These are phyloP conservation scores for Chanos chanos DNA, from an alignment of 2,797 vertebrate genomes.

Conservation along the genomic window DNA sequence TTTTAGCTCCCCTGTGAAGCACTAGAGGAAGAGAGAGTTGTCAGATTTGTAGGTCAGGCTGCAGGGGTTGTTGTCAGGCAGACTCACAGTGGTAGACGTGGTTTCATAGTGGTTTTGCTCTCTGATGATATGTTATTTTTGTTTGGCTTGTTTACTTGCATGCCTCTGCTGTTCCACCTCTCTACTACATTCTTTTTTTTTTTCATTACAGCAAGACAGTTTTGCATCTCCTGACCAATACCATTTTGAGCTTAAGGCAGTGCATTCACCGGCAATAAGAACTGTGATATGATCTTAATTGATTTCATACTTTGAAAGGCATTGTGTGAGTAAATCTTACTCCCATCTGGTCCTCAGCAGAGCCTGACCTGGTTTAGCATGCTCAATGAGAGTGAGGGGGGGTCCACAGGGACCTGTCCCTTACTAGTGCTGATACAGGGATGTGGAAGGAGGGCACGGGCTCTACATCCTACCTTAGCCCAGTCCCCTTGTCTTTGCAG, in stretches of 20 bases:
- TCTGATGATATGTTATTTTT: conserved; percentile 20
- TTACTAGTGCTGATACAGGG: conserved; percentile 59
- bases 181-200: neutral
- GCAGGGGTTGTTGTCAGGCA: conserved; percentile 75
- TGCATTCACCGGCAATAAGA: conserved; percentile 20
- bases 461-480: conserved; percentile 18
- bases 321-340: conserved; percentile 53
- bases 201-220: neutral
- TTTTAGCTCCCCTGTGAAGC: conserved; percentile 65
- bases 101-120: conserved; percentile 41
- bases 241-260: neutral
- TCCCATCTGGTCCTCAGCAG: conserved; percentile 67
- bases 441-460: conserved; percentile 58
- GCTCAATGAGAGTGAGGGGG: conserved; percentile 49
- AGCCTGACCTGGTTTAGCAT: conserved; percentile 69
- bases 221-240: neutral
- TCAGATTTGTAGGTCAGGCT: conserved; percentile 80
- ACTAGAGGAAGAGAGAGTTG: conserved; percentile 71
- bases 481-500: conserved; percentile 34
- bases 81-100: conserved; percentile 54
- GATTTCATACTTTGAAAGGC: conserved; percentile 59
- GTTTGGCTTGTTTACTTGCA: conserved; percentile 28
- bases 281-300: conserved; percentile 59
- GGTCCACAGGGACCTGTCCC: conserved; percentile 67
- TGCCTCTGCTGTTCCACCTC: neutral